Evolutionary conservation across 2,888 invertebrate genomes (phyloP), one percentile per base, ranked within the genome.

Genomic region (Globia sparganii): DNA sequence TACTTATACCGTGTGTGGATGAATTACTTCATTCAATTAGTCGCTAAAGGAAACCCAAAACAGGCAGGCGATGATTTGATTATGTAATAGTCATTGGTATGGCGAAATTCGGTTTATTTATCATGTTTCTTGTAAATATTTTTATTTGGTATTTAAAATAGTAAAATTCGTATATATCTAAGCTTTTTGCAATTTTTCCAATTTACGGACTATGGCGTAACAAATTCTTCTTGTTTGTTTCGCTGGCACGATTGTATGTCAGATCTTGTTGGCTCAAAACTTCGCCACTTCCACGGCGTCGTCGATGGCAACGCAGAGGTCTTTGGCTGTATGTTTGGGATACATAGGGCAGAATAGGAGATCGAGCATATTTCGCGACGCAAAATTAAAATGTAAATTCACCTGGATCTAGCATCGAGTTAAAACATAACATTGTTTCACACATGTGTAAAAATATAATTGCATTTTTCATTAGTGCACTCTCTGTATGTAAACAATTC

Each of bases 11-110:
- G 25, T 34, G 6, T 46, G 34, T 56, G 21, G 21, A 56, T 3
- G n/a, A 77, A 56, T 56, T 58, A 43, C 58, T 64, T 70, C 11
- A n/a, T 69, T 40, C 15, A 37, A 58, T 70, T 49, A 58, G 31
- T n/a, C 5, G 1, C 0, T 9, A 37, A 2, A 21, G 37, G n/a
- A 15, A 43, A 43, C 18, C 28, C 2, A 43, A 25, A 28, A 67
- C 15, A 49, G 37, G 21, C 1, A 5, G 0, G 40, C 21, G 2
- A 43, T 31, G n/a, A 18, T 31, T 31, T 49, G 40, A 72, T 72
- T 18, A 46, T 46, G 18, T 18, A 59, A 71, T 61, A 40, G 46
- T 34, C 15, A 11, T 18, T 34, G 5, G 15, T 59, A 28, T 6
- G 28, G 59, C 11, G 3, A 18, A 64, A 21, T 43, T 43, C 3